Conservation (phyloP, 2,888 invertebrate genomes). For the Nesidiocoris tenuis region DNA sequence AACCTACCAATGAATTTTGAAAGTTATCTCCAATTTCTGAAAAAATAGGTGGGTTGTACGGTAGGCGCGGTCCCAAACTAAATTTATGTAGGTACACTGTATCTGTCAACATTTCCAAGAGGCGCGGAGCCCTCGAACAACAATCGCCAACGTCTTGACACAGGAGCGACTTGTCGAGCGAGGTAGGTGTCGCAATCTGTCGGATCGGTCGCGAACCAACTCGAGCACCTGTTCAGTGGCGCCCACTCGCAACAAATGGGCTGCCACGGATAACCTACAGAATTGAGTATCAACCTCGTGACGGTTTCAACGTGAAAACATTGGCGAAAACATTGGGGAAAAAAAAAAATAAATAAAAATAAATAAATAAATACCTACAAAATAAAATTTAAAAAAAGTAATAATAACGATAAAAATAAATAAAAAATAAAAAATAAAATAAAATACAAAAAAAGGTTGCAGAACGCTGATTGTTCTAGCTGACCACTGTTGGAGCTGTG, state of each 20-base stretch:
- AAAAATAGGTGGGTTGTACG: no score
- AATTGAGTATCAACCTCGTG: background rate
- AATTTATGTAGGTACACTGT: no score
- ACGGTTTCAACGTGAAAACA: background rate
- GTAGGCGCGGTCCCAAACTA: no score
- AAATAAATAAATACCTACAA: background rate
- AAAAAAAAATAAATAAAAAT: background rate
- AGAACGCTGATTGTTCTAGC: no score
- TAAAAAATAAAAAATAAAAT: background rate
- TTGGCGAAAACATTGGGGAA: background rate
- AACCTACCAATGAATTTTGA: no score
- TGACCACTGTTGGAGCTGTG: no score
- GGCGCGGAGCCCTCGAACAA: no score
- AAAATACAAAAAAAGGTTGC: background rate
- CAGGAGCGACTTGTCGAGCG: background rate
- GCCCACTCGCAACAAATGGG: constrained; percentile 22
- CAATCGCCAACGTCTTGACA: no score
- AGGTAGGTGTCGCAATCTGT: constrained; percentile 22
- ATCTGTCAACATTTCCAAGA: no score
- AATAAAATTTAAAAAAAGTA: background rate
- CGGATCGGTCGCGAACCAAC: background rate
- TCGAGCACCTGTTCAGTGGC: constrained; percentile 26
- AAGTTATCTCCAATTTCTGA: no score
- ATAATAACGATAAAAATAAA: background rate
- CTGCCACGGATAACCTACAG: background rate